Base-by-base conservation (phyloP, 2,888 invertebrate genomes). In the Coelopa pilipes region DNA sequence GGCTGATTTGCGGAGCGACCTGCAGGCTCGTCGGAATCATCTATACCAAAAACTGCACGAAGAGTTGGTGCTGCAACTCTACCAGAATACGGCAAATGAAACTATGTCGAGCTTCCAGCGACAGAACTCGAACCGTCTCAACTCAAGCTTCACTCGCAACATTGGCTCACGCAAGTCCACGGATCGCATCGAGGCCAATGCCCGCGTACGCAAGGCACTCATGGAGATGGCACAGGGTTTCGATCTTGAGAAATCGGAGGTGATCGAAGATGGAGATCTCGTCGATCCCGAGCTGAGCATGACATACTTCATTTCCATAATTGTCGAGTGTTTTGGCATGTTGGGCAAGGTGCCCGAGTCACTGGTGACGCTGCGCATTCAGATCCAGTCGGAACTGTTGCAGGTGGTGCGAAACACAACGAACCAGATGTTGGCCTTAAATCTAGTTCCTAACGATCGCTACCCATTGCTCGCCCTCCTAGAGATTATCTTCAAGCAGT, bases 281-380 rank as follows among this genome's bases (percentile, higher is more conserved):
- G 80, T 88, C 21, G 90, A 91, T 85, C 89, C 90, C 1, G 91
- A 92, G 80, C 88, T 90, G 68, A 90, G 91, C 85, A 89, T 92
- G 66, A 90, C 90, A 77, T 91, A 92, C 82, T 93, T 92, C 76
- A 92, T 96, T 83, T 92, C 94, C 81, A 91, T 94, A 80, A 90
- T 96, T 60, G 91, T 96, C 0, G 96, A 97, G 84, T 96, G 96
- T 76, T 90, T 97, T 70, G 94, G 93, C 15, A 91, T 94, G 75
- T 88, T 97, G 76, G 93, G 93, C 70, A 95, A 94, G 85, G 89
- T 97, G 80, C 93, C 94, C 70, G 96, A 95, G 81, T 94, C 96
- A 24, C 91, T 96, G 53, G 95, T 96, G 89, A 92, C 92, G 83
- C 91, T 96, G 80, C 94, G 94, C 87, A 91, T 92, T 55, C 92